These are phyloP conservation scores for Polyergus mexicanus DNA, from an alignment of 1,140 invertebrate genomes.

Conservation along the genomic window DNA sequence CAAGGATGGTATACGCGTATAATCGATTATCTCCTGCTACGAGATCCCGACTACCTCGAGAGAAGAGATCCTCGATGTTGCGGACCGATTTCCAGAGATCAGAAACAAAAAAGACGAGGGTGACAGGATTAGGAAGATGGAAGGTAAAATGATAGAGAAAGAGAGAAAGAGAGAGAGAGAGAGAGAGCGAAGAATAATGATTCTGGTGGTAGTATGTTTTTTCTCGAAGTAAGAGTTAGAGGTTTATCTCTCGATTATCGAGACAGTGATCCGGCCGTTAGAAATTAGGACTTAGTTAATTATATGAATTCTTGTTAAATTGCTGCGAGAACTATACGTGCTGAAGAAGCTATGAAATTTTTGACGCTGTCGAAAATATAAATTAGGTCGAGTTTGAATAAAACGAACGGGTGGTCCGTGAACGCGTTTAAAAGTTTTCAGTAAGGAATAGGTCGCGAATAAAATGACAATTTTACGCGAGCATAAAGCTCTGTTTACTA, in stretches of 20 bases:
- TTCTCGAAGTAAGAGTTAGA: slow-evolving; percentile 55
- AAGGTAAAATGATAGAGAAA: slow-evolving; percentile 20
- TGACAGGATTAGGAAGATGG: slow-evolving; percentile 48
- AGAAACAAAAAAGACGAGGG: slow-evolving; percentile 32
- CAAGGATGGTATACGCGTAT: slow-evolving; percentile 64
- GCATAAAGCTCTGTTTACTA: background rate
- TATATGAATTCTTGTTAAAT: slow-evolving; percentile 77
- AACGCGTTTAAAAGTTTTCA: background rate
- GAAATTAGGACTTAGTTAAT: slow-evolving; percentile 82
- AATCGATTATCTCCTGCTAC: slow-evolving; percentile 73
- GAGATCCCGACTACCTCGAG: slow-evolving; percentile 68
- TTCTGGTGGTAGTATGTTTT: slow-evolving; percentile 59
- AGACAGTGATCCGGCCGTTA: slow-evolving; percentile 85
- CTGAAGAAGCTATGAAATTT: slow-evolving; percentile 33
- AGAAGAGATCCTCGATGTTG: slow-evolving; percentile 60
- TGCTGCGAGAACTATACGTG: slow-evolving; percentile 68
- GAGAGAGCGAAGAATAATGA: slow-evolving; percentile 58
- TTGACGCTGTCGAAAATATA: slow-evolving; percentile 41
- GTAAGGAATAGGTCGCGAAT: background rate
- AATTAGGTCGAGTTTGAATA: slow-evolving; percentile 44
- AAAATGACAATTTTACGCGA: background rate
- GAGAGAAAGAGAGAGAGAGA: slow-evolving; percentile 40
- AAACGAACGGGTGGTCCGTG: slow-evolving; percentile 32
- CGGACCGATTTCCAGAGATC: slow-evolving; percentile 53
- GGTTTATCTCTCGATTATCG: slow-evolving; percentile 74